These are phyloP conservation scores for Numenius arquata DNA, from an alignment of 2,113 vertebrate genomes.

Conservation along the genomic window DNA sequence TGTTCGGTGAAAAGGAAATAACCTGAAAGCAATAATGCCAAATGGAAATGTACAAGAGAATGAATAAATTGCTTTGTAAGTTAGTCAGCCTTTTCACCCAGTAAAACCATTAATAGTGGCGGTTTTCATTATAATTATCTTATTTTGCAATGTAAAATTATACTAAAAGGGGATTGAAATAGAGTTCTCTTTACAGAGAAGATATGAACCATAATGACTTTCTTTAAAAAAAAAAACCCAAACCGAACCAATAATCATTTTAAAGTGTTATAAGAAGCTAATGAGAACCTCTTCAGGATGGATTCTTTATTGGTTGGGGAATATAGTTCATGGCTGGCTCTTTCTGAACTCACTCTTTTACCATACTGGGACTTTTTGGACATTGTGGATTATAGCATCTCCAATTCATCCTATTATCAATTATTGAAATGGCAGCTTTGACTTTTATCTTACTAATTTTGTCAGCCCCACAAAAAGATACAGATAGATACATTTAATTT, in stretches of 20 bases:
- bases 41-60: neutral
- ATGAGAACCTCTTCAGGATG: neutral
- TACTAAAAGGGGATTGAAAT: neutral
- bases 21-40: neutral
- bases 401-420: neutral
- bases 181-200: neutral
- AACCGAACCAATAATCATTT: neutral
- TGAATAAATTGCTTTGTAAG: neutral
- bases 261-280: neutral
- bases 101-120: neutral
- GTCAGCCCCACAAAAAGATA: neutral
- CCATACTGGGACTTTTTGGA: neutral
- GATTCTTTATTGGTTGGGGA: neutral
- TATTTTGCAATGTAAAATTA: neutral
- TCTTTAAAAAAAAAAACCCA: rapidly evolving
- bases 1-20: neutral
- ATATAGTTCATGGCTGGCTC: neutral
- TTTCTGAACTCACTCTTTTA: neutral
- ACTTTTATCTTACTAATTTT: neutral
- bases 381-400: neutral
- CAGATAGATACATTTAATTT: neutral
- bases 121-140: neutral
- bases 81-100: neutral
- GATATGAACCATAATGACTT: neutral
- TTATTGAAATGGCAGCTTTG: neutral